A percentile compares a stretch with the other conserved stretches of the same genome.
These are phyloP conservation scores for Imbricaverruca yamaguchii DNA, from an alignment of 2,888 invertebrate species.

Conservation along the genomic window DNA sequence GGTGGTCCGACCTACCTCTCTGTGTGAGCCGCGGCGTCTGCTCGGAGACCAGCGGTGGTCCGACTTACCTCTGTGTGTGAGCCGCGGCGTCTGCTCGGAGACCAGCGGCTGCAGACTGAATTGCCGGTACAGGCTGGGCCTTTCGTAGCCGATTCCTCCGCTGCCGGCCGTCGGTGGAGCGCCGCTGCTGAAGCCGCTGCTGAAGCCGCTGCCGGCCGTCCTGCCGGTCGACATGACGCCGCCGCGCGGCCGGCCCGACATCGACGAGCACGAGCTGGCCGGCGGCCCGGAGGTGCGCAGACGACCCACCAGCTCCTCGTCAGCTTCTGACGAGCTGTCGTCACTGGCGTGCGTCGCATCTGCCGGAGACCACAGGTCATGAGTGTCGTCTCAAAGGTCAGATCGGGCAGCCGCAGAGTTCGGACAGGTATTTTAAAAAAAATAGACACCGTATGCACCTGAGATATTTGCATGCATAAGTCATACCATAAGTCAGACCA, in stretches of 20 bases:
- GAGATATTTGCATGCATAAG: no score
- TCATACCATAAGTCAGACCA: no score
- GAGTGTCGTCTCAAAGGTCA: no score
- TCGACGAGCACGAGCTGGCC: background rate
- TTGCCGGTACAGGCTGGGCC: slow-evolving; percentile 5
- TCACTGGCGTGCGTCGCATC: background rate
- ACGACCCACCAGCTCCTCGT: background rate
- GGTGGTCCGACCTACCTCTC: background rate
- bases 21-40: background rate
- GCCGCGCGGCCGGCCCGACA: background rate
- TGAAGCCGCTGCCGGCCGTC: no score
- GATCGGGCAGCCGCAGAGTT: no score
- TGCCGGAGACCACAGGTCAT: background rate
- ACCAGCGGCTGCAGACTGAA: slow-evolving; percentile 2
- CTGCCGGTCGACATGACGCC: no score
- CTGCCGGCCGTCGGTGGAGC: no score
- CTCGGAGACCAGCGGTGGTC: no score
- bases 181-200: no score
- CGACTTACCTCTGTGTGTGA: background rate
- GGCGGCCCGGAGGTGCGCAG: background rate
- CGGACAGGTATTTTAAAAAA: no score
- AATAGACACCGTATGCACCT: no score
- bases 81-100: background rate
- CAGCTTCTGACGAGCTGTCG: background rate
- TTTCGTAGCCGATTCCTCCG: slow-evolving; percentile 2